Conservation (phyloP, 2,888 invertebrate genomes). For the Seira musarum region DNA sequence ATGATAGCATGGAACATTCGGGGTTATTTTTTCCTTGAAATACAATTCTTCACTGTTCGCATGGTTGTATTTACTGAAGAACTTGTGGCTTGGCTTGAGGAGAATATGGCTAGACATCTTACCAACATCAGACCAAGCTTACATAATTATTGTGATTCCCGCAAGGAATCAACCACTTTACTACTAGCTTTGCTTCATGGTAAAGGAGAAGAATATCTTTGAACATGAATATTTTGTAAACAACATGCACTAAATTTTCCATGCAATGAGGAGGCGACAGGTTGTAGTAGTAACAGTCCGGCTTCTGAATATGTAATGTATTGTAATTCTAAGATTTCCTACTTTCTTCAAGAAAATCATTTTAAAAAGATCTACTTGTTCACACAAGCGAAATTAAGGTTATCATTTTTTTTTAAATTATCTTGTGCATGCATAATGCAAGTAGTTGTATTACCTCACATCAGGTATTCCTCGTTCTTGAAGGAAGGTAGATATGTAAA, state of each 20-base stretch:
- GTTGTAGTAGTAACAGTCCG: slow-evolving; percentile 5
- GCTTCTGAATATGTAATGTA: background rate
- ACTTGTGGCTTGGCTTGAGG: background rate
- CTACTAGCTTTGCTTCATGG: background rate
- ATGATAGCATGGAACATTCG: slow-evolving; percentile 19
- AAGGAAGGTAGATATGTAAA: background rate
- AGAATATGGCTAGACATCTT: background rate
- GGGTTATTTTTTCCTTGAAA: background rate
- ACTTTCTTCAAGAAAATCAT: slow-evolving; percentile 5
- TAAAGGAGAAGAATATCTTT: background rate
- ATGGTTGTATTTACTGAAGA: background rate
- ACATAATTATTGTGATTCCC: slow-evolving; percentile 14
- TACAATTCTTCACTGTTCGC: too few relatives aligned
- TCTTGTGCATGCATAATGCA: slow-evolving; percentile 23
- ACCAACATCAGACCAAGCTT: background rate
- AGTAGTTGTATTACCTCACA: background rate
- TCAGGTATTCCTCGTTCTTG: background rate
- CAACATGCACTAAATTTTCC: slow-evolving; percentile 44
- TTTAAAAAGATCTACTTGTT: slow-evolving; percentile 20
- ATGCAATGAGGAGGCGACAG: slow-evolving; percentile 50
- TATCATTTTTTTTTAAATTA: slow-evolving; percentile 33
- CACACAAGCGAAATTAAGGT: slow-evolving; percentile 27
- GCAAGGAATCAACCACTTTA: slow-evolving; percentile 1
- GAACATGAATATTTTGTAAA: slow-evolving; percentile 8
- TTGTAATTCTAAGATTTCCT: background rate